Evolutionary conservation across 1,140 invertebrate genomes (phyloP), one percentile per base, ranked within the genome.

Genomic region (Dendroctonus valens): DNA sequence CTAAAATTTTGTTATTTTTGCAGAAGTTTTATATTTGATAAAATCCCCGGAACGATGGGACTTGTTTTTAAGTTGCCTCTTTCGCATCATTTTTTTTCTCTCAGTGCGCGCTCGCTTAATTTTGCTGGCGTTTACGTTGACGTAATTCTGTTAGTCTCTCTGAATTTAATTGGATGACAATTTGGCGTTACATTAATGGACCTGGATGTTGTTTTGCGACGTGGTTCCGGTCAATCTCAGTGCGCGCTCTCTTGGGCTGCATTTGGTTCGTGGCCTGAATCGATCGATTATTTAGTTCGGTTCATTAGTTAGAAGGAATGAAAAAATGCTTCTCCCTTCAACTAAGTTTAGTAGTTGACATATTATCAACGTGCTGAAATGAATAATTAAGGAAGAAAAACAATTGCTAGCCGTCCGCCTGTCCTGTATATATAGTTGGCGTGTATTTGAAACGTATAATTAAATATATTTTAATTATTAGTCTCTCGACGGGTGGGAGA

Each of bases 21-120:
- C 63, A 59, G 15, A 65, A 57, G 63, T 65, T 65, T 65, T 58
- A 65, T 65, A 65, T 65, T 65, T 65, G 63, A 65, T 65, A 65
- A 65, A 65, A 65, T 52, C 54, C 42, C 42, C 26, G 26, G 63
- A 54, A 58, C 63, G 53, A 63, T 46, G 49, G 59, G 60, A 65
- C 46, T 65, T 65, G 42, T 65, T 65, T 65, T 59, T 52, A 50
- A 58, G 44, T 50, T 65, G 46, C 42, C 50, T 26, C 26, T 26
- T 26, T 26, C 26, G 26, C 26, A 9, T 57, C n/a, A 7, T 15
- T 57, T n/a, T 57, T 57, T 57, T 57, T 7, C n/a, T 59, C 14
- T 59, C 14, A 14, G 15, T 38, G 51, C 15, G 38, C 39, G 42
- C 63, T 59, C 39, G 42, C 63, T 59, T 59, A 65, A 57, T 59